Percentiles rank a stretch among this genome's conserved stretches.
Conservation (phyloP, 2,797 vertebrate species). For the Smutsia gigantea region DNA sequence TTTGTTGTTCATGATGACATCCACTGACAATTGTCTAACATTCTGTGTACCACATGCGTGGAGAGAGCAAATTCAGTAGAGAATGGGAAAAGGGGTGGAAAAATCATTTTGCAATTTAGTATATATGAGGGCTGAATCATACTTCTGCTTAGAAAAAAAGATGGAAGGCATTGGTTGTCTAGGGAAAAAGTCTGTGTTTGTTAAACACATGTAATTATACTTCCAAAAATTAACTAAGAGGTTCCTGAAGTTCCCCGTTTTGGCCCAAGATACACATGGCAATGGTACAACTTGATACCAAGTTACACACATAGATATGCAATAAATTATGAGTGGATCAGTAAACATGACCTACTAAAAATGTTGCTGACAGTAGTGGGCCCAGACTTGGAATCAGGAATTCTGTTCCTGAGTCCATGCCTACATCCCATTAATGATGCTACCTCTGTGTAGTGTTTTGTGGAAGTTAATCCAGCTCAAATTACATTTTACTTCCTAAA, state of each 20-base stretch:
- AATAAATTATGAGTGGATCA: slow-evolving; percentile 1
- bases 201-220: not conserved
- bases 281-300: not conserved
- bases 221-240: not conserved
- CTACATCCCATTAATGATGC: not conserved
- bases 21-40: not conserved
- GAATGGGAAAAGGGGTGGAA: not conserved
- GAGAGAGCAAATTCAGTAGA: not conserved
- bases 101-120: not conserved
- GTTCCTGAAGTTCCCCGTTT: not conserved
- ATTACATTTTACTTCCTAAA: not conserved
- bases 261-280: not conserved
- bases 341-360: not conserved
- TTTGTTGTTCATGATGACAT: not conserved
- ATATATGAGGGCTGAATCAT: not conserved
- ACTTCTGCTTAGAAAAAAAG: not conserved
- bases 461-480: not conserved
- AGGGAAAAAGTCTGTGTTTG: not conserved
- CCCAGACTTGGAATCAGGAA: not conserved
- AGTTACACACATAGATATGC: not conserved
- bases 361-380: not conserved
- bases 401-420: not conserved
- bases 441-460: not conserved
- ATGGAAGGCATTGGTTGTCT: not conserved
- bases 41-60: not conserved